Percentiles rank a stretch among this genome's conserved stretches.
These are phyloP conservation scores for Myotis yumanensis DNA, from an alignment of 2,113 vertebrate genomes.

Conservation along the genomic window DNA sequence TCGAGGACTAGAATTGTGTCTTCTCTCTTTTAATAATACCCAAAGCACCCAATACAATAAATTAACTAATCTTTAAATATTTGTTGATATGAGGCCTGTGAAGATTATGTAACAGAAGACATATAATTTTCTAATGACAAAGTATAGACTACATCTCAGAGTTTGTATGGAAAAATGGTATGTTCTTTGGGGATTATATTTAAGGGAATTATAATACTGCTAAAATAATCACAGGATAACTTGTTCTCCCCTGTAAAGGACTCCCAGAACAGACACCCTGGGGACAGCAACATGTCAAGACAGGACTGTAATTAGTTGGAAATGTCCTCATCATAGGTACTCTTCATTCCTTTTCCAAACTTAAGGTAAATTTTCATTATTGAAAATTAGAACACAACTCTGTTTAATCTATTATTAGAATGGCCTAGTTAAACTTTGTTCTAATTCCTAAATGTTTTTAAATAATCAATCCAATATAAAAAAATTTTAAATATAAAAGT, in stretches of 20 bases:
- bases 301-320: not conserved
- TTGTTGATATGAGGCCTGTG: not conserved
- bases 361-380: not conserved
- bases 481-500: not conserved
- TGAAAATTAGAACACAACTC: not conserved
- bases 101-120: not conserved
- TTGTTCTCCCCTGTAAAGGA: not conserved
- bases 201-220: not conserved
- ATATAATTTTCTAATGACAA: not conserved
- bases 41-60: not conserved
- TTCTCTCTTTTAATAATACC: not conserved
- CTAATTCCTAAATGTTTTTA: conserved; percentile 35
- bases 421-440: not conserved
- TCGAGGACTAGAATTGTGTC: not conserved
- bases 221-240: conserved; percentile 13
- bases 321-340: not conserved
- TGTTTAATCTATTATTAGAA: not conserved
- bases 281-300: not conserved
- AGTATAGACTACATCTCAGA: not conserved
- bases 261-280: not conserved
- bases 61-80: conserved; percentile 14
- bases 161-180: not conserved
- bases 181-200: not conserved
- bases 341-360: not conserved
- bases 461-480: not conserved